Evolutionary conservation across 2,888 invertebrate genomes (phyloP).

Genomic region (Ommatoiulus sabulosus): DNA sequence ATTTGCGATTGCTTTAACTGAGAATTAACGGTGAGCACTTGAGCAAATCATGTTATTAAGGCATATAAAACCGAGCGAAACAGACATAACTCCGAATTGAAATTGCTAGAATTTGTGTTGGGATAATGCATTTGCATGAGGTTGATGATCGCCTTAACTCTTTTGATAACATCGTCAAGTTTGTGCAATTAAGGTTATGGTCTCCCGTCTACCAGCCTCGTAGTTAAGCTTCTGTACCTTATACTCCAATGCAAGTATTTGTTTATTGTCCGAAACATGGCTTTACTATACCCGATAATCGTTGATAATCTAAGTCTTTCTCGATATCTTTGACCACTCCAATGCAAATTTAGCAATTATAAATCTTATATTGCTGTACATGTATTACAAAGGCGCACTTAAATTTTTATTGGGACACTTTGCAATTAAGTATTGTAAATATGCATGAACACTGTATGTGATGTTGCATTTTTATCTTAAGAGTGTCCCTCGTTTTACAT

Average conservation of each 20-base stretch:
- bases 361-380: not conserved
- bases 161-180: not conserved
- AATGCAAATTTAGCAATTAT: not conserved
- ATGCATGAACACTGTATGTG: not conserved
- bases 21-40: not conserved
- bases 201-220: not conserved
- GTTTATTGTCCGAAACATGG: not conserved
- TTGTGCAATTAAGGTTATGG: not conserved
- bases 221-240: not conserved
- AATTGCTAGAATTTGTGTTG: not conserved
- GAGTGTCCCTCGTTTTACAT: not conserved
- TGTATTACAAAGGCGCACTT: not conserved
- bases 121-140: not conserved
- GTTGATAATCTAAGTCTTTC: not conserved
- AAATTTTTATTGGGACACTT: not conserved
- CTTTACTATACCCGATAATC: too few relatives aligned
- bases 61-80: not conserved
- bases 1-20: not conserved
- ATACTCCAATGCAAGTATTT: not conserved
- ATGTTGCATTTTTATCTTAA: not conserved
- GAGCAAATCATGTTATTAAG: not conserved
- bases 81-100: not conserved
- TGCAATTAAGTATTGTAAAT: not conserved
- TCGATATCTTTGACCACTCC: not conserved
- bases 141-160: not conserved